These are phyloP conservation scores for Agapetus fuscipes DNA, from an alignment of 2,888 invertebrate species.

Conservation along the genomic window DNA sequence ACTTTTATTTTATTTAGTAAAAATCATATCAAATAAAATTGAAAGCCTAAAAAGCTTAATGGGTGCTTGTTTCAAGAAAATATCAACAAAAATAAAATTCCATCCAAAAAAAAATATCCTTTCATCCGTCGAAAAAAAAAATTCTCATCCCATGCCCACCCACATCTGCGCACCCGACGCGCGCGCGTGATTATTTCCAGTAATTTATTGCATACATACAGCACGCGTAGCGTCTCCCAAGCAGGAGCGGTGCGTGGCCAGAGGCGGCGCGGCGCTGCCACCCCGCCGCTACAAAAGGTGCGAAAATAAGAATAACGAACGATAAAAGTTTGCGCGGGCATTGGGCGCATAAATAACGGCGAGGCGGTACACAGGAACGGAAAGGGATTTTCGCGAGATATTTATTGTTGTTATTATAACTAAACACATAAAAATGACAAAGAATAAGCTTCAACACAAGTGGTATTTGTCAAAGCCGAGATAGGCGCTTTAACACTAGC, in stretches of 20 bases:
- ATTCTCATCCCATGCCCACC: too few relatives aligned
- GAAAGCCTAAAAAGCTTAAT: too few relatives aligned
- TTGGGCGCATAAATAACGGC: too few relatives aligned
- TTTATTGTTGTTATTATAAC: slow-evolving; percentile 22
- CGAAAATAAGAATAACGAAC: slow-evolving; percentile 19
- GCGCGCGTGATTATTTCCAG: slow-evolving; percentile 20
- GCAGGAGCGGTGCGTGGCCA: not conserved
- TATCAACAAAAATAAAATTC: too few relatives aligned
- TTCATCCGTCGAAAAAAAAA: too few relatives aligned
- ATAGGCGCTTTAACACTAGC: slow-evolving; percentile 21
- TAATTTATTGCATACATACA: slow-evolving; percentile 20
- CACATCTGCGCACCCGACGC: too few relatives aligned
- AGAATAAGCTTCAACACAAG: slow-evolving; percentile 21
- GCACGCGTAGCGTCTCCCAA: too few relatives aligned
- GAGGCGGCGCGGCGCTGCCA: slow-evolving; percentile 1
- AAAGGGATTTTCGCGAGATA: slow-evolving; percentile 21
- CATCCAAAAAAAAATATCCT: too few relatives aligned
- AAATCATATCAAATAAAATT: too few relatives aligned
- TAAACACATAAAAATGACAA: slow-evolving; percentile 23
- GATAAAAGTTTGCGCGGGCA: slow-evolving; percentile 21
- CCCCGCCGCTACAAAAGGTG: too few relatives aligned
- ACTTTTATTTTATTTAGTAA: too few relatives aligned
- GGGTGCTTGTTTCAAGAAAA: too few relatives aligned
- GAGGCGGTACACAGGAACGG: slow-evolving; percentile 16
- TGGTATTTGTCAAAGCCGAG: slow-evolving; percentile 21